Evolutionary conservation across 2,888 invertebrate genomes (phyloP).

Genomic region (Drosophila multiciliata): DNA sequence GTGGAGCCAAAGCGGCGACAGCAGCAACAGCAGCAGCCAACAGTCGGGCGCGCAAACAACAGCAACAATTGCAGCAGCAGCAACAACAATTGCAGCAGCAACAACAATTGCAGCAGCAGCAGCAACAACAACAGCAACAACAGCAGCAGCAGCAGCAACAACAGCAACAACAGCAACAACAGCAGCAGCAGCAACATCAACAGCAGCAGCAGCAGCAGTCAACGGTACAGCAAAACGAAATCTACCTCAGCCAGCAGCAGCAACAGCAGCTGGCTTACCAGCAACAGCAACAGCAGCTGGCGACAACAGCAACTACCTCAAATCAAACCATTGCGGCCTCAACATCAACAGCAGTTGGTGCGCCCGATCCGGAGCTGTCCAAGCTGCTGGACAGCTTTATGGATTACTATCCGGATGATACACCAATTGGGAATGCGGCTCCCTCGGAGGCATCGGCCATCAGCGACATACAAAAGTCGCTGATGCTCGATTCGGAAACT

Average conservation of each 20-base stretch:
- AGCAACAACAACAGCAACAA: slow-evolving; percentile 76
- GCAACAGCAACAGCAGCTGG: slow-evolving; percentile 68
- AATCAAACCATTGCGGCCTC: slow-evolving; percentile 72
- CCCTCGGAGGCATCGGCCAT: slow-evolving; percentile 87
- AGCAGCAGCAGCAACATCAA: slow-evolving; percentile 69
- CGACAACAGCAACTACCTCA: slow-evolving; percentile 84
- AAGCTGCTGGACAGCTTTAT: slow-evolving; percentile 94
- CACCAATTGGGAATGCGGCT: slow-evolving; percentile 74
- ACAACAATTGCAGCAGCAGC: slow-evolving; percentile 63
- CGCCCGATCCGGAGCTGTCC: slow-evolving; percentile 90
- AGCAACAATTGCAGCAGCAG: slow-evolving; percentile 84
- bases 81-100: slow-evolving; percentile 38
- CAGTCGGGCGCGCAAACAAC: slow-evolving; percentile 81
- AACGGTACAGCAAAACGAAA: slow-evolving; percentile 81
- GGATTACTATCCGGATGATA: slow-evolving; percentile 90
- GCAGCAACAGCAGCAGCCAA: slow-evolving; percentile 84
- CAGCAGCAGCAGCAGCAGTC: slow-evolving; percentile 75
- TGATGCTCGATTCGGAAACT: slow-evolving; percentile 95
- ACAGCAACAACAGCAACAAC: slow-evolving; percentile 65
- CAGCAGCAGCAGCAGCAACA: slow-evolving; percentile 83
- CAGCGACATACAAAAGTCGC: slow-evolving; percentile 94
- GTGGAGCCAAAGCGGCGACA: slow-evolving; percentile 84
- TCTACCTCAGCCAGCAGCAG: slow-evolving; percentile 84
- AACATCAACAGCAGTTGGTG: slow-evolving; percentile 67
- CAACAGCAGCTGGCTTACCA: slow-evolving; percentile 76